Conservation (phyloP, 1,140 invertebrate species). For the Ostrea edulis region DNA sequence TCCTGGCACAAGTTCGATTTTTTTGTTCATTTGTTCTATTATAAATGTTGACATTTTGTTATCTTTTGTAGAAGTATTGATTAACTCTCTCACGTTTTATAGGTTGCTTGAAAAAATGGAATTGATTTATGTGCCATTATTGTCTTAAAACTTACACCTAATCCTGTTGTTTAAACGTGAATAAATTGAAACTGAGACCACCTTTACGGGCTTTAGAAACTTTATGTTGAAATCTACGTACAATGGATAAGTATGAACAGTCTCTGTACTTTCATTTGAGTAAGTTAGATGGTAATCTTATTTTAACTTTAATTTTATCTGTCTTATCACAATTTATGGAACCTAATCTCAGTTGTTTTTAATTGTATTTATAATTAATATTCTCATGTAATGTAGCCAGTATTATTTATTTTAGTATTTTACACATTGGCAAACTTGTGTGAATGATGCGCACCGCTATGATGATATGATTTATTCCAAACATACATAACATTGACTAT, state of each 20-base stretch:
- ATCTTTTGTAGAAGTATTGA: background rate
- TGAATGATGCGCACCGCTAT: no score
- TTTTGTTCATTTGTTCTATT: background rate
- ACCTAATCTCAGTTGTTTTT: no score
- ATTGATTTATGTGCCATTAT: conserved; percentile 24
- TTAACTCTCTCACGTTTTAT: conserved; percentile 22
- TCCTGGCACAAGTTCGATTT: background rate
- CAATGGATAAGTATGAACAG: conserved; percentile 41
- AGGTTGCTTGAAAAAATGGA: background rate
- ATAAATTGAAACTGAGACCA: conserved; percentile 12
- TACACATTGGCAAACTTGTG: no score
- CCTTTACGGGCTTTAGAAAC: background rate
- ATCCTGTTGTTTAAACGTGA: background rate
- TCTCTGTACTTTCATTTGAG: background rate
- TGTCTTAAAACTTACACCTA: conserved; percentile 33
- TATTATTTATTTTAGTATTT: no score
- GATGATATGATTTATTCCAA: no score
- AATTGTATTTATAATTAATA: no score
- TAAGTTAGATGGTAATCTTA: background rate
- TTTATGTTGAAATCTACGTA: background rate
- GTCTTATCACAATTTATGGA: no score
- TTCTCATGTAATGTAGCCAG: no score
- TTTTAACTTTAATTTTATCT: background rate
- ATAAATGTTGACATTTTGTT: conserved; percentile 10
- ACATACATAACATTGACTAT: no score